These are phyloP conservation scores for Micromys minutus DNA, from an alignment of 2,113 vertebrate genomes.

Conservation along the genomic window DNA sequence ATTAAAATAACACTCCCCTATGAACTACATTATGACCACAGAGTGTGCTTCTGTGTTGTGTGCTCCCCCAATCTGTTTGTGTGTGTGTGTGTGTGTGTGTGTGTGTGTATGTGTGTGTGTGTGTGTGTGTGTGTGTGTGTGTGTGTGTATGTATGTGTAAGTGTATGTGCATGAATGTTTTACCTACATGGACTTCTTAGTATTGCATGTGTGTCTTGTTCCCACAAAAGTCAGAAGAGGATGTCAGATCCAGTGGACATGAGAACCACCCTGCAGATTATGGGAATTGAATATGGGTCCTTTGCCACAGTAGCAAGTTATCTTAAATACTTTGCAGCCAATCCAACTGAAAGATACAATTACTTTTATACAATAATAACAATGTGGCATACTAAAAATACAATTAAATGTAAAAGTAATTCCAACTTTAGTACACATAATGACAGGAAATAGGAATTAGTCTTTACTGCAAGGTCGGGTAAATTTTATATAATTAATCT, in stretches of 20 bases:
- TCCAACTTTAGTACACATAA: not conserved
- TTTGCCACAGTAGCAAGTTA: no score
- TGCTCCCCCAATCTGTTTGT: no score
- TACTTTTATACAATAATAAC: not conserved
- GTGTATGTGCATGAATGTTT: not conserved
- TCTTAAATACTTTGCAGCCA: not conserved
- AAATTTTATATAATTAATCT: constrained; percentile 69
- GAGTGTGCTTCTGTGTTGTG: not conserved
- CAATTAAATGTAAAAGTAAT: constrained; percentile 46
- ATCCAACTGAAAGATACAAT: not conserved
- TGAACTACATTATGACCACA: not conserved
- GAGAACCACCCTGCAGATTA: not conserved
- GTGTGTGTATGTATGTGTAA: no score
- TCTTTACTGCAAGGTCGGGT: constrained; percentile 82
- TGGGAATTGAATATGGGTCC: not conserved
- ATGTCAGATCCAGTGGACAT: not conserved
- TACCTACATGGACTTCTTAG: not conserved
- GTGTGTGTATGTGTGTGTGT: not conserved
- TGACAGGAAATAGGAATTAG: constrained; percentile 71
- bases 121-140: not conserved
- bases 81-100: not conserved
- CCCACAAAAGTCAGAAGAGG: not conserved
- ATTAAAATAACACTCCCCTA: not conserved
- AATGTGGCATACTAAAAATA: not conserved
- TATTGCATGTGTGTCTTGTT: not conserved